phyloP scores from a whole-genome alignment of 2,797 vertebrate species.

The Rhynchotus rufescens region DNA sequence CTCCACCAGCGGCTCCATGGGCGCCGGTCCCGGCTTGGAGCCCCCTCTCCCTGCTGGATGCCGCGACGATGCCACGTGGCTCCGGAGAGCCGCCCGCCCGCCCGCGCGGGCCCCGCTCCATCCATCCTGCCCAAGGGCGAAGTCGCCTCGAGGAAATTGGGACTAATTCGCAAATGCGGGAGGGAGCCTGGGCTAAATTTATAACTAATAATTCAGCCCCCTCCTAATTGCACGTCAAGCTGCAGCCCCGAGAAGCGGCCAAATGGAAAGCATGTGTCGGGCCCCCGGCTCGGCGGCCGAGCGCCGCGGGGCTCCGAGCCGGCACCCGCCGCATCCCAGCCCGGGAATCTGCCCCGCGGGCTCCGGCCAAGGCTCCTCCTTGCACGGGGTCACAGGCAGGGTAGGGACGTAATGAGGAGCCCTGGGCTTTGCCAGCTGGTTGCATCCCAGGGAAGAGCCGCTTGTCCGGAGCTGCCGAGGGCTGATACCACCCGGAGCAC shows the following conservation, averaged over 20 bases:
- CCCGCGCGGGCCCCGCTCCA: fast-evolving
- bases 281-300: background rate
- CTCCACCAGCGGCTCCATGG: too few relatives aligned
- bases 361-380: background rate
- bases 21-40: background rate
- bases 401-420: background rate
- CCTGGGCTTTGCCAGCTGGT: background rate
- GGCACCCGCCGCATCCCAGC: background rate
- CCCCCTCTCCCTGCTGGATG: fast-evolving
- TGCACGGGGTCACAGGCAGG: background rate
- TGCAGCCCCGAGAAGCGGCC: background rate
- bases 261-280: background rate
- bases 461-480: constrained; percentile 20
- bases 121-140: fast-evolving
- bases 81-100: background rate
- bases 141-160: background rate
- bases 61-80: fast-evolving
- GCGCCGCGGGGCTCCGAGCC: too few relatives aligned
- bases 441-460: background rate
- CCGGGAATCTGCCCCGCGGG: background rate
- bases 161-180: background rate
- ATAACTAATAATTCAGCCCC: background rate
- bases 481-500: background rate
- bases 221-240: background rate
- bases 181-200: background rate